A percentile compares a stretch with the other conserved stretches of the same genome.
Evolutionary conservation across 2,888 invertebrate species (phyloP).

Genomic region (Sarcophaga rosellei): DNA sequence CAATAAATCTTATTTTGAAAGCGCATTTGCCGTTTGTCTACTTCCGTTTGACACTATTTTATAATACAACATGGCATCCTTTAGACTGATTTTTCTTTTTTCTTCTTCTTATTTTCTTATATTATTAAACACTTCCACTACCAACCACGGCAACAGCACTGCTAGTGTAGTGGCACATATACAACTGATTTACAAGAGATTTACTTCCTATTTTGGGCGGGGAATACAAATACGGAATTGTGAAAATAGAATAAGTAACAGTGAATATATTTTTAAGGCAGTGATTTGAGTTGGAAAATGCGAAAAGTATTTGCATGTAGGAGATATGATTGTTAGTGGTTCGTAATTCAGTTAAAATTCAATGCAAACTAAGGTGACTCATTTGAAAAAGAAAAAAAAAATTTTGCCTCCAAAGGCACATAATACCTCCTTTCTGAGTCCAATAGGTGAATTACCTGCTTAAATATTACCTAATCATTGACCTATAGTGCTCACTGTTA

Average conservation of each 20-base stretch:
- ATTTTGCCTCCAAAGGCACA: too few species aligned
- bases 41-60: conserved; percentile 61
- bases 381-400: too few species aligned
- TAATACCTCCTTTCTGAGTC: too few species aligned
- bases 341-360: conserved; percentile 26
- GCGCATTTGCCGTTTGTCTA: conserved; percentile 64
- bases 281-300: conserved; percentile 6
- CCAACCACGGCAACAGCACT: background rate
- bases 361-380: too few species aligned
- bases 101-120: conserved; percentile 19
- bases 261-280: background rate
- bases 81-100: conserved; percentile 13
- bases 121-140: conserved; percentile 39
- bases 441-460: too few species aligned
- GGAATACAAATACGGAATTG: background rate
- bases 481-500: too few species aligned
- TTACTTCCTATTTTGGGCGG: conserved; percentile 42
- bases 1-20: conserved; percentile 66
- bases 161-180: conserved; percentile 37
- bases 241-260: conserved; percentile 3
- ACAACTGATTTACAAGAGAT: conserved; percentile 64
- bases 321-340: background rate
- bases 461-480: too few species aligned
- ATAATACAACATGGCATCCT: conserved; percentile 58
- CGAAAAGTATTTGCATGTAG: background rate